phyloP scores from a whole-genome alignment of 2,113 vertebrate genomes.

The Bubalus kerabau region DNA sequence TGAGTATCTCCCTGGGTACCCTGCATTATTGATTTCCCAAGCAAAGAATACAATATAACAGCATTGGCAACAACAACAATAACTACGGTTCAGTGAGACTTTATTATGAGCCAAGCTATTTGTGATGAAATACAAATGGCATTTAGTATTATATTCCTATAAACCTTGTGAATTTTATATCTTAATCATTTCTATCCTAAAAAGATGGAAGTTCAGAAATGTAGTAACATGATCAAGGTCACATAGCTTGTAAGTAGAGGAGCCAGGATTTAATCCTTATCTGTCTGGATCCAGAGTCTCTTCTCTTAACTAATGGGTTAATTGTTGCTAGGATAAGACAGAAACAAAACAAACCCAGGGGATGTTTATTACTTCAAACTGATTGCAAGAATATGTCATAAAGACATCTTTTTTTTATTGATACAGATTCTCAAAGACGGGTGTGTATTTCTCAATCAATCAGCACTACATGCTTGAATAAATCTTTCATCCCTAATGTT shows the following conservation, averaged over 20 bases:
- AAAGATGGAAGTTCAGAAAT: not conserved
- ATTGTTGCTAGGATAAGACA: conserved; percentile 56
- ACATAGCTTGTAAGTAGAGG: not conserved
- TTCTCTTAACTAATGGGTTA: conserved; percentile 39
- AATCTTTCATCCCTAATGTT: not conserved
- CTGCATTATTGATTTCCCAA: not conserved
- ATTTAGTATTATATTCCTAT: not conserved
- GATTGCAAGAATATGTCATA: conserved; percentile 1
- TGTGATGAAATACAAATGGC: not conserved
- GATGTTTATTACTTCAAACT: conserved; percentile 26
- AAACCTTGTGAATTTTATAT: not conserved
- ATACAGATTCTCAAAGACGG: not conserved
- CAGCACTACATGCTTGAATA: not conserved
- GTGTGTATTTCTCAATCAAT: conserved; percentile 11
- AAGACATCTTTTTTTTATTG: not conserved
- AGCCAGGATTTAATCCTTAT: conserved; percentile 22
- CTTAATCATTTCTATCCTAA: conserved; percentile 8
- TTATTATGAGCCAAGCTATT: not conserved
- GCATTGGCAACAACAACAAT: not conserved
- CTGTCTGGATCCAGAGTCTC: conserved; percentile 1
- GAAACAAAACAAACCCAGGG: conserved; percentile 44
- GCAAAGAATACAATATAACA: not conserved
- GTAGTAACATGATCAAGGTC: not conserved
- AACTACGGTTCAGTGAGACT: not conserved
- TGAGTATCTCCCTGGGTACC: not conserved